phyloP scores from a whole-genome alignment of 2,888 invertebrate genomes.

The Ophion slaviceki region DNA sequence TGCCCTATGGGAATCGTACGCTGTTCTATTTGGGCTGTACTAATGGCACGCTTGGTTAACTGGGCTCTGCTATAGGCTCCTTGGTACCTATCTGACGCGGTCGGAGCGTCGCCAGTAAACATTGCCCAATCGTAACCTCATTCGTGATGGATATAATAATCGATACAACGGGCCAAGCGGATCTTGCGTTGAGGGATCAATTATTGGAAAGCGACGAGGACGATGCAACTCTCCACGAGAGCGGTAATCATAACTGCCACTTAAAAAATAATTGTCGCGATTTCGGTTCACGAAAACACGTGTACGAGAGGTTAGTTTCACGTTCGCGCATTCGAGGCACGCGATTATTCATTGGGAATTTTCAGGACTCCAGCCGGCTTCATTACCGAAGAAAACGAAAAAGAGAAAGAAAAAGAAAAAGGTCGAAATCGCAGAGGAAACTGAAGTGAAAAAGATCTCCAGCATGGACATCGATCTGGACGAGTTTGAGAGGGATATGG shows the following conservation, averaged over 20 bases:
- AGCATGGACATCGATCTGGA: constrained; percentile 77
- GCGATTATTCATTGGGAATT: neutral
- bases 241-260: constrained; percentile 64
- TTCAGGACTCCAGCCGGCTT: neutral
- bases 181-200: constrained; percentile 82
- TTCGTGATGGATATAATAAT: constrained; percentile 86
- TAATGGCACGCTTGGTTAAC: too few relatives aligned
- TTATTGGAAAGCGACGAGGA: constrained; percentile 79
- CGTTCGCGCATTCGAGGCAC: neutral
- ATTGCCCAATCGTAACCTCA: constrained; percentile 23
- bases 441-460: constrained; percentile 37
- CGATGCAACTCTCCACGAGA: constrained; percentile 69
- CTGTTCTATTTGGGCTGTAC: too few relatives aligned
- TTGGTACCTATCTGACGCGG: too few relatives aligned
- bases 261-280: neutral
- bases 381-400: neutral
- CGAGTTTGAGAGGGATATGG: constrained; percentile 82
- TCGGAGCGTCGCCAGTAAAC: constrained; percentile 42
- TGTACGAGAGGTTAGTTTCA: neutral
- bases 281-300: neutral
- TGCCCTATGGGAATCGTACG: too few relatives aligned
- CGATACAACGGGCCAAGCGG: constrained; percentile 85
- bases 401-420: neutral
- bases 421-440: neutral
- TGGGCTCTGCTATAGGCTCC: too few relatives aligned